Evolutionary conservation across 1,140 invertebrate genomes (phyloP).

Genomic region (Drosophila busckii): DNA sequence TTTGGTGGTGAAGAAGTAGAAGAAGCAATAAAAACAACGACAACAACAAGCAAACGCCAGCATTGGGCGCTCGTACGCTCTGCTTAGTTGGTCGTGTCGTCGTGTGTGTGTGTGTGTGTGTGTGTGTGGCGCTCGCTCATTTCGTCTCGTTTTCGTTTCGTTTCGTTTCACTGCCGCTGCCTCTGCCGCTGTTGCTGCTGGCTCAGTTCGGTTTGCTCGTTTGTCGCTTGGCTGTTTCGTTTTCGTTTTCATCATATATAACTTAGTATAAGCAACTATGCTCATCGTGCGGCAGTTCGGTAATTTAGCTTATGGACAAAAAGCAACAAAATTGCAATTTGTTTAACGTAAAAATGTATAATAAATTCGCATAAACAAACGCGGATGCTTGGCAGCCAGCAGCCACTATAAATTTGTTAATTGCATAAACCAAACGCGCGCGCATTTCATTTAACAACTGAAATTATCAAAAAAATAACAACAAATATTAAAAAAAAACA

Average conservation of each 20-base stretch:
- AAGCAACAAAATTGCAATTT: constrained; percentile 27
- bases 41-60: too few species aligned
- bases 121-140: constrained; percentile 16
- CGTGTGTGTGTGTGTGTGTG: too few species aligned
- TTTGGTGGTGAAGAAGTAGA: too few species aligned
- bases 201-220: constrained; percentile 23
- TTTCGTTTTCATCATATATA: constrained; percentile 56
- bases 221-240: constrained; percentile 23
- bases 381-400: too few species aligned
- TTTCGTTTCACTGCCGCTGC: constrained; percentile 35
- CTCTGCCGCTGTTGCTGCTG: too few species aligned
- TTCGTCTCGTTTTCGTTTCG: constrained; percentile 24
- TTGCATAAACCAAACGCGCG: constrained; percentile 5
- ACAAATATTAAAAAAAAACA: not conserved
- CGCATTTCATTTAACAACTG: too few species aligned
- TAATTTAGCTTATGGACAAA: constrained; percentile 38
- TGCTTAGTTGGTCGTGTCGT: too few species aligned
- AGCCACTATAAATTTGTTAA: not conserved
- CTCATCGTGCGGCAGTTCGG: constrained; percentile 50
- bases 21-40: too few species aligned
- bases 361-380: constrained; percentile 21
- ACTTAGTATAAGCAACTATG: constrained; percentile 47
- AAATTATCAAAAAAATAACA: too few species aligned
- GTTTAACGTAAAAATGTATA: constrained; percentile 23
- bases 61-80: too few species aligned